Percentiles rank a stretch among this genome's conserved stretches.
phyloP scores from a whole-genome alignment of 1,140 invertebrate genomes.

The Lysiphlebus fabarum region DNA sequence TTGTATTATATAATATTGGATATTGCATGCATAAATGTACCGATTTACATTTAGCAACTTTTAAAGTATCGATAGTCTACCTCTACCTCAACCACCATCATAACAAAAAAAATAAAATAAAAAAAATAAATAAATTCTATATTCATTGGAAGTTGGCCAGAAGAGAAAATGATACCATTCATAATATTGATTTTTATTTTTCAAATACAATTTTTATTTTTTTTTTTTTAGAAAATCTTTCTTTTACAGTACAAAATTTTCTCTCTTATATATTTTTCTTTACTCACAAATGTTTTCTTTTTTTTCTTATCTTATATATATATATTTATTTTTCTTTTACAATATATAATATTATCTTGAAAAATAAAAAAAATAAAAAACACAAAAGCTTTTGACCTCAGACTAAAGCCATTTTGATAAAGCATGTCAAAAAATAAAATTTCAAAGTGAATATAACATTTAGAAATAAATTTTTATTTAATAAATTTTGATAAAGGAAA shows the following conservation, averaged over 20 bases:
- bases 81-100: conserved; percentile 18
- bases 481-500: too few relatives aligned
- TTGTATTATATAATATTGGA: conserved; percentile 28
- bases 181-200: not conserved
- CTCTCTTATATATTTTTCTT: not conserved
- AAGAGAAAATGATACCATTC: conserved; percentile 28
- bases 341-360: too few relatives aligned
- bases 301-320: not conserved
- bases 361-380: too few relatives aligned
- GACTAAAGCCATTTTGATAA: too few relatives aligned
- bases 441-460: too few relatives aligned
- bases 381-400: too few relatives aligned
- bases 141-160: conserved; percentile 29
- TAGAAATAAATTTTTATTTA: too few relatives aligned
- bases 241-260: not conserved
- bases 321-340: too few relatives aligned
- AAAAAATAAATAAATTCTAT: too few relatives aligned
- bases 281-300: not conserved
- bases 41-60: conserved; percentile 28
- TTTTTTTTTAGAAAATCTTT: not conserved
- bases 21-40: conserved; percentile 32
- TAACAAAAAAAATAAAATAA: not conserved
- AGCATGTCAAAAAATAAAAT: too few relatives aligned
- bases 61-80: conserved; percentile 8
- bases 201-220: not conserved